Base-by-base conservation (phyloP, 2,888 invertebrate genomes). In the Macrosoma leucophasiata region DNA sequence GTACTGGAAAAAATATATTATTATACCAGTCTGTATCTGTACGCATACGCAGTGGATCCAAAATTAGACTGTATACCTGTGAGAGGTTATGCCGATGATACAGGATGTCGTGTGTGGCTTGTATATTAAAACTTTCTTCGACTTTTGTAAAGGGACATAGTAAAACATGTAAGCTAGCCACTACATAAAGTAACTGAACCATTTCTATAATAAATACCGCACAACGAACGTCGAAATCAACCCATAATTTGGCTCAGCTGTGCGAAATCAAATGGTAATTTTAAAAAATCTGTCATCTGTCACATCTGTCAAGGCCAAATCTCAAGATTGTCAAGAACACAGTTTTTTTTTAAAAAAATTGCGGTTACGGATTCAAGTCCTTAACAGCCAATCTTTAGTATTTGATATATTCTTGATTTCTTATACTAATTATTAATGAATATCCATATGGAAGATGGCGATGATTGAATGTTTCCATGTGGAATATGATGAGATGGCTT, bases 121-220 rank as follows among this genome's bases (percentile, higher is more conserved):
- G 99, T 37, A 98, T 86, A 84, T 98, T 98, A 73, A 99, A 99
- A 78, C 98, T 98, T 85, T 99, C 99, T 81, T 99, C 99, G 29
- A 99, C 99, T 90, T 99, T 98, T 3, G 97, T 98, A 69, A 92
- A 98, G 31, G 98, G 98, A 62, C 97, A 96, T 55, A 93, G 87
- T 43, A 95, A 70, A 37, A 97, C 81, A 72, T 96, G 94, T 52
- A 92, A 88, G 52, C 90, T 87, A 39, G 93, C 92, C 53, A 93
- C 86, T 50, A 93, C 76, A 66, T 91, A 88, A 55, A 93, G 76
- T 68, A 93, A 79, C 61, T 90, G 87, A 68, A 91, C 90, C 92
- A 94, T 93, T 67, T 74, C 65, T 61, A 36, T 33, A 42, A 32
- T 43, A 48, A 46, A 50, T 48, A 51, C 52, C 50, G 48, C 42